A percentile compares a stretch with the other conserved stretches of the same genome.
Conservation (phyloP, 2,113 vertebrate genomes). For the Fulica atra region DNA sequence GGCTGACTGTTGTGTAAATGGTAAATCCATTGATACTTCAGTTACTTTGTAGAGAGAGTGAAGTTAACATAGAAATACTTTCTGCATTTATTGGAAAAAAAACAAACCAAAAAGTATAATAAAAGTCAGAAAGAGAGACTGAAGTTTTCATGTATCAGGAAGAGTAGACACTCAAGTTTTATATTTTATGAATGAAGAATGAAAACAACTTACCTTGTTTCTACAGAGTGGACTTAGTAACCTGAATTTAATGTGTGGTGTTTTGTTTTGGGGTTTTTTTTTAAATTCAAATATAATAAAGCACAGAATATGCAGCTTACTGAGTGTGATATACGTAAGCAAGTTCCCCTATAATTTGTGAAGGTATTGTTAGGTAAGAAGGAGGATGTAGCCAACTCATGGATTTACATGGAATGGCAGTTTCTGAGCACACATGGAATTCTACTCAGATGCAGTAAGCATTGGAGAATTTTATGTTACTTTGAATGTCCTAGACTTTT, state of each 20-base stretch:
- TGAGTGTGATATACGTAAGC: neutral
- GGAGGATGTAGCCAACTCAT: neutral
- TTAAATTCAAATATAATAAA: neutral
- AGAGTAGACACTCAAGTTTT: neutral
- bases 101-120: neutral
- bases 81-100: neutral
- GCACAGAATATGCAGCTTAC: neutral
- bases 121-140: neutral
- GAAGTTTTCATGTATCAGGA: neutral
- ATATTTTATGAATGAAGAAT: neutral
- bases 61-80: neutral
- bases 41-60: neutral
- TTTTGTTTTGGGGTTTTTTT: too few species aligned
- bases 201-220: neutral
- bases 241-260: neutral
- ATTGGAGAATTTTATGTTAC: neutral
- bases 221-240: neutral
- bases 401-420: neutral
- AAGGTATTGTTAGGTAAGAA: neutral
- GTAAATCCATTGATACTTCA: neutral
- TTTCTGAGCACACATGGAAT: neutral
- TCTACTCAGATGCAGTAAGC: neutral
- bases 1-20: neutral
- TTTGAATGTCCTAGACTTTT: neutral
- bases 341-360: neutral